Percentiles rank a stretch among this genome's conserved stretches.
Conservation (phyloP, 2,888 invertebrate genomes). For the Trilocha varians region DNA sequence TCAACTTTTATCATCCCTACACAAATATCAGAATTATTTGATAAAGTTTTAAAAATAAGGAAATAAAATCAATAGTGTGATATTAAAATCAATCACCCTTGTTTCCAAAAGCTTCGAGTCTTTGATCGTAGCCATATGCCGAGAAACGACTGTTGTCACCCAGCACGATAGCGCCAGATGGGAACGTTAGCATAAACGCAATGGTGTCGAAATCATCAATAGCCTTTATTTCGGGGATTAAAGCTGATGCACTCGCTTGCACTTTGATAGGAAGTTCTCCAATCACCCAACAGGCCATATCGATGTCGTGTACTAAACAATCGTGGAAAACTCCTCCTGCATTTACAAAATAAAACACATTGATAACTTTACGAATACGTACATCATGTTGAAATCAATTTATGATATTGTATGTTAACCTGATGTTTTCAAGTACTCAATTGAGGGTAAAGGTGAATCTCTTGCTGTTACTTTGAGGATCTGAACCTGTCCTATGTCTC, state of each 20-base stretch:
- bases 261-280: constrained; percentile 76
- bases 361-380: too few relatives aligned
- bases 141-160: constrained; percentile 77
- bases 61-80: too few relatives aligned
- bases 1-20: constrained; percentile 63
- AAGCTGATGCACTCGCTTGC: constrained; percentile 63
- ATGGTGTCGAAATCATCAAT: constrained; percentile 78
- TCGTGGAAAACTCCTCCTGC: constrained; percentile 80
- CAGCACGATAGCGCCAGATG: constrained; percentile 75
- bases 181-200: constrained; percentile 72
- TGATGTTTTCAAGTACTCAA: constrained; percentile 74
- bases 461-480: constrained; percentile 76
- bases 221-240: constrained; percentile 73
- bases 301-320: constrained; percentile 79
- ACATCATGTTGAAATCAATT: too few relatives aligned
- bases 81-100: constrained; percentile 58
- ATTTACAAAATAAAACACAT: too few relatives aligned
- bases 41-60: too few relatives aligned
- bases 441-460: constrained; percentile 76
- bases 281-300: constrained; percentile 76
- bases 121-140: constrained; percentile 79
- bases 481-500: constrained; percentile 76
- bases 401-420: too few relatives aligned
- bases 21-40: constrained; percentile 9
- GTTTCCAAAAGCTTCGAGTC: constrained; percentile 77